Evolutionary conservation across 2,888 invertebrate species (phyloP).

Genomic region (Agonum fuliginosum): DNA sequence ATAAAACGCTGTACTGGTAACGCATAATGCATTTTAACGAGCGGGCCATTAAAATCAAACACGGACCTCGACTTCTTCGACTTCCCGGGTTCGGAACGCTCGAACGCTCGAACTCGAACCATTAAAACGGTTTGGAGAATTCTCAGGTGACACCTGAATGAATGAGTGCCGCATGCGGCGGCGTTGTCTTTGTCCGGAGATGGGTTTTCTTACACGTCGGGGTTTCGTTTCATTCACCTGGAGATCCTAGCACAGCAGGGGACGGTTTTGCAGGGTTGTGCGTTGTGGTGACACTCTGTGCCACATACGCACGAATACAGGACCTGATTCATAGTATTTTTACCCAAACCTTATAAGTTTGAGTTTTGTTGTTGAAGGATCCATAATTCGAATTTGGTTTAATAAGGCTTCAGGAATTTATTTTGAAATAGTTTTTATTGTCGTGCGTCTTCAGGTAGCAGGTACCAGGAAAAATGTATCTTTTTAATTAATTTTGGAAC

Average conservation of each 20-base stretch:
- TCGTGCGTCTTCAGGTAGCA: too few relatives aligned
- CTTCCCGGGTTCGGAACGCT: conserved; percentile 36
- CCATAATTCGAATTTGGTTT: too few relatives aligned
- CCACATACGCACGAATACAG: neutral
- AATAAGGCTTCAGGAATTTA: too few relatives aligned
- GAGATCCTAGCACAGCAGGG: neutral
- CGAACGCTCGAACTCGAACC: too few relatives aligned
- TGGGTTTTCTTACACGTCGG: neutral
- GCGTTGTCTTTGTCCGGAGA: conserved; percentile 19
- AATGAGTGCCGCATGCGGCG: conserved; percentile 46
- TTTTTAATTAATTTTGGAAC: too few relatives aligned
- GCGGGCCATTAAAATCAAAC: conserved; percentile 39
- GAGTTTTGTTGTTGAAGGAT: too few relatives aligned
- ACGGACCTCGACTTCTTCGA: neutral
- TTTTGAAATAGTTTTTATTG: too few relatives aligned
- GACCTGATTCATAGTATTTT: neutral
- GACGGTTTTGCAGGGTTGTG: neutral
- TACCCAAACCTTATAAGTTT: too few relatives aligned
- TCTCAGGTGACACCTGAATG: conserved; percentile 56
- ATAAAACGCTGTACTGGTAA: conserved; percentile 23
- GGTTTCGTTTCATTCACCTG: conserved; percentile 1
- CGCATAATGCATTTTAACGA: conserved; percentile 50
- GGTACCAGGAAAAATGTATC: too few relatives aligned
- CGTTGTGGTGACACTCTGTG: too few relatives aligned
- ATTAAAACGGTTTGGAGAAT: conserved; percentile 49